Conservation (phyloP, 2,888 invertebrate genomes). For the Cecidostiba fungosa region DNA sequence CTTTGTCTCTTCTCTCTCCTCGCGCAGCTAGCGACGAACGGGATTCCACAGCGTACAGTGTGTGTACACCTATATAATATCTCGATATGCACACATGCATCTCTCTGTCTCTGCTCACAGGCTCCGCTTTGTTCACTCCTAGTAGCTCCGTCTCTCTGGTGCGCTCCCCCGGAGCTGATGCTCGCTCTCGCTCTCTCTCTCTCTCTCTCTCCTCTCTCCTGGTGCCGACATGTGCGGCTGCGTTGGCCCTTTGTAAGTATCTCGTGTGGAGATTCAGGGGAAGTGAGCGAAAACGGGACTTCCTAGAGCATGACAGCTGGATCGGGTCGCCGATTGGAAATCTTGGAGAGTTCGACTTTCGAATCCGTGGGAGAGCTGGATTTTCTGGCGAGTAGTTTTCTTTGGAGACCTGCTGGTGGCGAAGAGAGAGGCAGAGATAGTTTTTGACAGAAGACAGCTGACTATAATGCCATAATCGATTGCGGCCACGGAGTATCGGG, state of each 20-base stretch:
- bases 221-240: neutral
- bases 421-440: neutral
- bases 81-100: neutral
- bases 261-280: neutral
- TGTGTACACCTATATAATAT: neutral
- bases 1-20: neutral
- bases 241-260: neutral
- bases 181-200: neutral
- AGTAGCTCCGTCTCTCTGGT: neutral
- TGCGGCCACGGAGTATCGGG: constrained; percentile 11
- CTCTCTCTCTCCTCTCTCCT: neutral
- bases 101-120: constrained; percentile 13
- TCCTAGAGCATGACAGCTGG: neutral
- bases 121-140: constrained; percentile 50
- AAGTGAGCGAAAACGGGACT: constrained; percentile 15
- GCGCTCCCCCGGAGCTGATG: neutral
- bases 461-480: constrained; percentile 47
- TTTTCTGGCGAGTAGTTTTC: neutral
- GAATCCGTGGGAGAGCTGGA: neutral
- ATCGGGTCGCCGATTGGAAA: neutral
- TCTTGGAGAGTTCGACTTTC: neutral
- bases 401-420: neutral
- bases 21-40: constrained; percentile 9
- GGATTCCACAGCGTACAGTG: constrained; percentile 17
- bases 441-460: constrained; percentile 58